These are phyloP conservation scores for Leptodirus hochenwartii DNA, from an alignment of 2,888 invertebrate species.

Conservation along the genomic window DNA sequence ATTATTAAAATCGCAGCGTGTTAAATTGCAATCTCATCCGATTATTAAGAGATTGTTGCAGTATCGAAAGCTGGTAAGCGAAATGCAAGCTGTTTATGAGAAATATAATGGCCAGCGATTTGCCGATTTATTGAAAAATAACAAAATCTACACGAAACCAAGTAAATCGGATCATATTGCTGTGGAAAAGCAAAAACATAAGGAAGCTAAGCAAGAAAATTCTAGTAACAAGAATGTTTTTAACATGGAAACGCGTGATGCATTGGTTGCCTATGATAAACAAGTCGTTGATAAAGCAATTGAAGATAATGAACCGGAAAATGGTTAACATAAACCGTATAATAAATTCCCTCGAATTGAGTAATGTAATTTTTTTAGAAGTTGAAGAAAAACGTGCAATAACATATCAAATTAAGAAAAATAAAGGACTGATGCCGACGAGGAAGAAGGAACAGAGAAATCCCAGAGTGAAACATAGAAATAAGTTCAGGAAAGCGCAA, in stretches of 20 bases:
- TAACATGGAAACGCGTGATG: too few species aligned
- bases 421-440: constrained; percentile 81
- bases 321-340: too few species aligned
- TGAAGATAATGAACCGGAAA: constrained; percentile 4
- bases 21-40: constrained; percentile 68
- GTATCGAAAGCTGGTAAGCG: constrained; percentile 54
- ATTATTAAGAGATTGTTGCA: constrained; percentile 69
- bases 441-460: constrained; percentile 85
- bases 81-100: constrained; percentile 52
- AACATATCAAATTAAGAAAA: constrained; percentile 88
- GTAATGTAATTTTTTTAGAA: constrained; percentile 3
- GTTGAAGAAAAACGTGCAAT: constrained; percentile 50
- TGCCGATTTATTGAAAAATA: constrained; percentile 33
- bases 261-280: background rate
- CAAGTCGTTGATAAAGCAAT: constrained; percentile 2
- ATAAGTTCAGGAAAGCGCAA: constrained; percentile 81
- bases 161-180: too few species aligned
- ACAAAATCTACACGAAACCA: too few species aligned
- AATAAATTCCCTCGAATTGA: too few species aligned
- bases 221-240: too few species aligned
- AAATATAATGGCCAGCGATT: constrained; percentile 50
- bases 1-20: constrained; percentile 58
- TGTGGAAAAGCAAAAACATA: too few species aligned
- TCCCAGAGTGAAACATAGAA: constrained; percentile 87
- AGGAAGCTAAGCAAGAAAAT: constrained; percentile 10